Evolutionary conservation across 2,113 vertebrate species (phyloP), one percentile per base, ranked within the genome.

Genomic region (Speoplatyrhinus poulsoni): DNA sequence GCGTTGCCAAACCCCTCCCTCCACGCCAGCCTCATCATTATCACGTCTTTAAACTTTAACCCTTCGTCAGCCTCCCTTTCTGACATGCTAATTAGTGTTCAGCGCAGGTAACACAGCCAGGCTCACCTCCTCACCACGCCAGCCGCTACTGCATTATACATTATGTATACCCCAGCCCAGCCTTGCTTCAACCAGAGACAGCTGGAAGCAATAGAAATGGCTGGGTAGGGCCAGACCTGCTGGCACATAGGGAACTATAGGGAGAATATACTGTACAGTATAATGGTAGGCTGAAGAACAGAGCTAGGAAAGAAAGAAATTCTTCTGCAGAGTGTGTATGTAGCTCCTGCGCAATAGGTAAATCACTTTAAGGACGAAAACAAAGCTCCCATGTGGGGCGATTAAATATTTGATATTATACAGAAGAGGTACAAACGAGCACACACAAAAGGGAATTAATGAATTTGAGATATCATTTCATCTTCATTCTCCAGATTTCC

Each of bases 41-140:
- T 88, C 90, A 85, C 87, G 85, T 87, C 81, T 79, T 90, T 91
- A 92, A 90, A 91, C 89, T 88, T 86, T 92, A 77, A 87, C 89
- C 87, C 80, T 83, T 89, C 88, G 80, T 89, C 87, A 85, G 89
- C 80, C 82, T 82, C 77, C 76, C 75, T 84, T 79, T 70, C 81
- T 83, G 75, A 78, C 84, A 91, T 77, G 71, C 88, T 92, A 90
- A 91, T 92, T 91, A 89, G 80, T 81, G 77, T 80, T 74, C 67
- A 64, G 73, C 17, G 61, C 75, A 78, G 79, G 83, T 91, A 91
- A 92, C 88, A 90, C 90, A 85, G 87, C 79, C 66, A 80, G 81
- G 77, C 76, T 70, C 63, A 75, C 69, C 77, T 69, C 79, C 86
- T 80, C 77, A 57, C 82, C 71, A 60, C 66, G 73, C 82, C 75